Evolutionary conservation across 1,140 invertebrate species (phyloP), one percentile per base, ranked within the genome.

Genomic region (Apis florea): DNA sequence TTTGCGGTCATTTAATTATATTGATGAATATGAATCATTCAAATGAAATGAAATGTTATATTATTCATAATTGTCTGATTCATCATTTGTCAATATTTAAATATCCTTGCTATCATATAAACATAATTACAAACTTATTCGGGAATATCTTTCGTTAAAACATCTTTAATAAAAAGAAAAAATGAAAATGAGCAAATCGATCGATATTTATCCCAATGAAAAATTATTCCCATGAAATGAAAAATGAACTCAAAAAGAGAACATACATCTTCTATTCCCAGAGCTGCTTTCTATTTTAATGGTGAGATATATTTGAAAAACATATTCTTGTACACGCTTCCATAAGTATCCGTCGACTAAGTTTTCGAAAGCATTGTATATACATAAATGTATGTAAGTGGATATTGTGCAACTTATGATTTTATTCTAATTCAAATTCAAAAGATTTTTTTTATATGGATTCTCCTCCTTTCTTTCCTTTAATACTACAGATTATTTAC

Each of bases 251-350:
- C 51, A 47, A 6, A 56, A 74, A 49, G 24, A 67, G n/a, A 79
- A 71, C 21, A 79, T 59, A 40, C 73, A 53, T 59, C 24, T 75
- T n/a, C n/a, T 56, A 64, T 61, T 69, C 49, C 40, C 64, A 80
- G 64, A 74, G 51, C 71, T 81, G 78, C 78, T 83, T 74, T 81
- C 79, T 81, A 81, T 81, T 80, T 75, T 83, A 83, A 79, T 54
- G 78, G 56, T 79, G 58, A 80, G 64, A 83, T 83, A 83, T 83
- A 83, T 83, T 83, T 83, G 58, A 83, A 51, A 51, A 68, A 70
- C 63, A 81, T 83, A 83, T 83, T 83, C 82, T 83, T 83, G 71
- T 83, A 83, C 63, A 80, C 71, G 77, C 77, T 80, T 74, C 78
- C 78, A 31, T 67, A 71, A 80, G 58, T 74, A 63, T 80, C 51